phyloP scores from a whole-genome alignment of 2,888 invertebrate genomes.

The Ceramica pisi region DNA sequence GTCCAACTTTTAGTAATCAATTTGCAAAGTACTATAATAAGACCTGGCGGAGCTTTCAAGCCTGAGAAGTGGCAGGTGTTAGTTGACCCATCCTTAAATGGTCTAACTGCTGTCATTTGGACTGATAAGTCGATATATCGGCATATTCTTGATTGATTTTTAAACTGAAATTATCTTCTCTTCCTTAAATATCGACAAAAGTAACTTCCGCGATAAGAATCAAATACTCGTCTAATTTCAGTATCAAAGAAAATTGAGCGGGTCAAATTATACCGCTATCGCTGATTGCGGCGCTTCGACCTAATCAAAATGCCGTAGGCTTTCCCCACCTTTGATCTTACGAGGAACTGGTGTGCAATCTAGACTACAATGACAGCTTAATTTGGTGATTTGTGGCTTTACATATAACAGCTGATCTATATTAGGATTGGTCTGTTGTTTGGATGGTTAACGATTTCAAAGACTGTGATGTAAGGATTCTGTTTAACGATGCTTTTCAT shows the following conservation, averaged over 20 bases:
- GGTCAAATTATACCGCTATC: conserved; percentile 27
- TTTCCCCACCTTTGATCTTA: conserved; percentile 37
- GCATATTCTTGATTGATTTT: no score
- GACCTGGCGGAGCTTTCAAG: background rate
- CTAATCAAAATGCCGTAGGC: conserved; percentile 48
- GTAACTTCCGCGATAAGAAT: conserved; percentile 27
- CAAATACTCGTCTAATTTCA: conserved; percentile 34
- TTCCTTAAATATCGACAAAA: background rate
- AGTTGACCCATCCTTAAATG: no score
- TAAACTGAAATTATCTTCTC: background rate
- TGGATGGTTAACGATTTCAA: background rate
- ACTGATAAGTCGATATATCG: no score
- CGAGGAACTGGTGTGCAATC: conserved; percentile 24
- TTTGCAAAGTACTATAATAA: background rate
- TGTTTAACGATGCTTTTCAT: background rate
- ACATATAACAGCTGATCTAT: background rate
- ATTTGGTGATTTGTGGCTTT: conserved; percentile 19
- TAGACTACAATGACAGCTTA: conserved; percentile 38
- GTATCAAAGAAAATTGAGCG: conserved; percentile 28
- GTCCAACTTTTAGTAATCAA: background rate
- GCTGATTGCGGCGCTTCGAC: conserved; percentile 28
- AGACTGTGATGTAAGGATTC: background rate
- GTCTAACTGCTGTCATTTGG: no score
- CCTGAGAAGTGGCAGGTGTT: no score
- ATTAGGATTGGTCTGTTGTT: no score